These are phyloP conservation scores for Acromyrmex charruanus DNA, from an alignment of 1,140 invertebrate genomes.

Conservation along the genomic window DNA sequence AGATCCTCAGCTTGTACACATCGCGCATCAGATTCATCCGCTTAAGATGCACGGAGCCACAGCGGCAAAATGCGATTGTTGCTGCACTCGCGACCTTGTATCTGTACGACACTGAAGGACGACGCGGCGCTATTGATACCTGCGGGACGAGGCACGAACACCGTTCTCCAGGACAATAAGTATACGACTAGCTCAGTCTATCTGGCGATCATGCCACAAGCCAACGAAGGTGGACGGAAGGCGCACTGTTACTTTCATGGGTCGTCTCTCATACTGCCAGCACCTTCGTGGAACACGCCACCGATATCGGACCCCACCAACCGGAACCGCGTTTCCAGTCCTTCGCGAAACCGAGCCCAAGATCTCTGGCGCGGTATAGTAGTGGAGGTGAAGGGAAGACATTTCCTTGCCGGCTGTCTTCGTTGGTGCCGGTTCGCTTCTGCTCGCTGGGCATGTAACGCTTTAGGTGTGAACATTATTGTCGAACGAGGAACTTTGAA, in stretches of 20 bases:
- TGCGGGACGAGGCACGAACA: conserved; percentile 25
- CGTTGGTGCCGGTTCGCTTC: background rate
- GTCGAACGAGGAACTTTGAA: background rate
- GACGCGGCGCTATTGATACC: background rate
- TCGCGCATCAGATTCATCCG: conserved; percentile 56
- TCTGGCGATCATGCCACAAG: conserved; percentile 27
- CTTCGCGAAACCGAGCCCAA: conserved; percentile 44
- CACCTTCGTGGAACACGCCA: conserved; percentile 49
- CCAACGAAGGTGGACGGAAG: conserved; percentile 32
- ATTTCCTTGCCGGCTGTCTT: conserved; percentile 74
- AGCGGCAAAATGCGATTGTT: conserved; percentile 12
- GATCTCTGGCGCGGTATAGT: conserved; percentile 39
- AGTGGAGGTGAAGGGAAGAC: conserved; percentile 84
- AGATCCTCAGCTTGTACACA: conserved; percentile 57
- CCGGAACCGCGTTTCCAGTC: conserved; percentile 71
- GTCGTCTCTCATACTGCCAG: conserved; percentile 78
- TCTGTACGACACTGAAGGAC: conserved; percentile 52
- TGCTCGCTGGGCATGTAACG: background rate
- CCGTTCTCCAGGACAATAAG: conserved; percentile 74
- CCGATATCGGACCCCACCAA: conserved; percentile 70
- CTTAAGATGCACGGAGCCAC: conserved; percentile 9
- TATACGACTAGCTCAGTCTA: conserved; percentile 71
- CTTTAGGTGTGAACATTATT: background rate
- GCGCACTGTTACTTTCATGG: conserved; percentile 85
- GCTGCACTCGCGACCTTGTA: conserved; percentile 70